A percentile compares a stretch with the other conserved stretches of the same genome.
Conservation (phyloP, 2,888 invertebrate genomes). For the Sarcophaga variegata region DNA sequence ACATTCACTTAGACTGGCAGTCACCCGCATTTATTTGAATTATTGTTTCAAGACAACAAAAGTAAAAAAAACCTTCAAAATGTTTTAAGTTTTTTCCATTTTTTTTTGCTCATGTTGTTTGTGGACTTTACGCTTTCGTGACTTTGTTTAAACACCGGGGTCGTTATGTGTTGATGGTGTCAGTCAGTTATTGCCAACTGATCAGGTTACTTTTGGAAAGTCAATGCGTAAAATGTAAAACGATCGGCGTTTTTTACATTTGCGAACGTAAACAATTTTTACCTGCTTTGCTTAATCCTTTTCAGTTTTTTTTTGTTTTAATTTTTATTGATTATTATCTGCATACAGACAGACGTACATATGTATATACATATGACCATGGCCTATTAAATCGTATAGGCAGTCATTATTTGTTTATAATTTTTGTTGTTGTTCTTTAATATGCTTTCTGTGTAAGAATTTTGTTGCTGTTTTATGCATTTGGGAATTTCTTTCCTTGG, state of each 20-base stretch:
- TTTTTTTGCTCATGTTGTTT: constrained; percentile 7
- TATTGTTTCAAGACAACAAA: constrained; percentile 46
- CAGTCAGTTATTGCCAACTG: constrained; percentile 12
- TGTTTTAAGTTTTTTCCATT: not conserved
- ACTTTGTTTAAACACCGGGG: not conserved
- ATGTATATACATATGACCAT: constrained; percentile 54
- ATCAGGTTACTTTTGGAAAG: constrained; percentile 46
- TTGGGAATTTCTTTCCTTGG: not conserved
- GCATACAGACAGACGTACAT: constrained; percentile 5
- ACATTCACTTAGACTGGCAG: constrained; percentile 54
- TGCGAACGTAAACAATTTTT: not conserved
- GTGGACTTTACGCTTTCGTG: constrained; percentile 34
- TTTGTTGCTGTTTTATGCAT: not conserved
- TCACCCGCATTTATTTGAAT: constrained; percentile 61
- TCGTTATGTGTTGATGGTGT: not conserved
- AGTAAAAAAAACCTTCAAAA: not conserved
- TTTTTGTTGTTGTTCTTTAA: constrained; percentile 1
- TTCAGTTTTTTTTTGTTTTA: not conserved
- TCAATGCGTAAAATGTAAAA: constrained; percentile 32
- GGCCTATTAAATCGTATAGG: constrained; percentile 63
- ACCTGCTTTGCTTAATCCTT: constrained; percentile 7
- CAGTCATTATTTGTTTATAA: not conserved
- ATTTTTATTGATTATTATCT: not conserved
- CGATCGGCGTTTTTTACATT: not conserved
- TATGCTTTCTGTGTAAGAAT: not conserved